Evolutionary conservation across 2,113 vertebrate genomes (phyloP).

Genomic region (Zapus hudsonius): DNA sequence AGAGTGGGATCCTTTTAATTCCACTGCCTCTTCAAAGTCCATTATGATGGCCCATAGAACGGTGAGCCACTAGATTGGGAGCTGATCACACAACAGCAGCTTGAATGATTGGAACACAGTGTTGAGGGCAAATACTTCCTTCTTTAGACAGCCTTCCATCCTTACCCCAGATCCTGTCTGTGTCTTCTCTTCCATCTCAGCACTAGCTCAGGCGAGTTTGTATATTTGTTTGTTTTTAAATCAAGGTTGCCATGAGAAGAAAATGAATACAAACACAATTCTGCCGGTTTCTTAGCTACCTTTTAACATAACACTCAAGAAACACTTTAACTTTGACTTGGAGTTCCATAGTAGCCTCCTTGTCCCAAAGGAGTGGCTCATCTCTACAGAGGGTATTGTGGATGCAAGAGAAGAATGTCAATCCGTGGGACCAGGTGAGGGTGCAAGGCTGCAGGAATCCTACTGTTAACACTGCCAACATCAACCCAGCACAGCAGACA

Average conservation of each 20-base stretch:
- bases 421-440: rapidly evolving
- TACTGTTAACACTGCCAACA: too few relatives aligned
- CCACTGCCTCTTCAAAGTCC: background rate
- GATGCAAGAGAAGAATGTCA: background rate
- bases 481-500: background rate
- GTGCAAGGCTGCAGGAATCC: background rate
- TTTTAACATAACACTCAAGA: background rate
- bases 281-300: background rate
- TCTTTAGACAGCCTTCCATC: background rate
- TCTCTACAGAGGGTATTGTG: background rate
- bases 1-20: rapidly evolving
- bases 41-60: background rate
- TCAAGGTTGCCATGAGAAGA: background rate
- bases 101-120: background rate
- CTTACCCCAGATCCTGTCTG: background rate
- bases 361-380: background rate
- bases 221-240: background rate
- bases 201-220: background rate
- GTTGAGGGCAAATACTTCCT: background rate
- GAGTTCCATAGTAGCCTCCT: background rate
- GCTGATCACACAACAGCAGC: background rate
- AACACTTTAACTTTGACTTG: background rate
- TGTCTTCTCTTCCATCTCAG: background rate
- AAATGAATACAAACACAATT: background rate
- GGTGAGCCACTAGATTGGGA: background rate